These are phyloP conservation scores for Cydia strobilella DNA, from an alignment of 1,140 invertebrate genomes.

Conservation along the genomic window DNA sequence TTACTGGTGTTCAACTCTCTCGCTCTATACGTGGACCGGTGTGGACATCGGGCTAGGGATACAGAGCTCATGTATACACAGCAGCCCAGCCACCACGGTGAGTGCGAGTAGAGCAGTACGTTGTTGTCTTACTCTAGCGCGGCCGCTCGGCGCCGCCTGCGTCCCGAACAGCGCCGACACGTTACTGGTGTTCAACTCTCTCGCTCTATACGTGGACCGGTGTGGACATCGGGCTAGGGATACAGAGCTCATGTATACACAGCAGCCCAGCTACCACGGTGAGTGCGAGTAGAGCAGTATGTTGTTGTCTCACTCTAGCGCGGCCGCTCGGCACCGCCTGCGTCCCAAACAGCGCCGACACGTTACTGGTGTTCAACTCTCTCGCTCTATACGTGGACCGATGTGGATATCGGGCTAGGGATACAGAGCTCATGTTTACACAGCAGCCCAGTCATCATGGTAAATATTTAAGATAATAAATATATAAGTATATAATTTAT, in stretches of 20 bases:
- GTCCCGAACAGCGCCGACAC: constrained; percentile 83
- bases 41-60: constrained; percentile 93
- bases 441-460: constrained; percentile 84
- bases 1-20: constrained; percentile 94
- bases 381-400: constrained; percentile 97
- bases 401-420: constrained; percentile 92
- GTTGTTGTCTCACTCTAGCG: too few species aligned
- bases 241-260: constrained; percentile 98
- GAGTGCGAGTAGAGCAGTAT: constrained; percentile 55
- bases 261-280: constrained; percentile 92
- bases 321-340: too few species aligned
- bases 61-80: constrained; percentile 99
- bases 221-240: constrained; percentile 94
- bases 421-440: constrained; percentile 99
- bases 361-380: constrained; percentile 93
- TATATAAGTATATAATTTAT: too few species aligned
- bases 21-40: constrained; percentile 96
- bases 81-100: constrained; percentile 90
- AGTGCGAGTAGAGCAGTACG: constrained; percentile 52
- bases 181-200: constrained; percentile 92
- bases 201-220: constrained; percentile 97
- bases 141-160: too few species aligned
- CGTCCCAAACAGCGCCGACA: constrained; percentile 82
- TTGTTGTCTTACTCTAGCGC: too few species aligned
- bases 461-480: too few species aligned